Conservation (phyloP, 53 echinoderm and acorn worm genomes). For the Echinometra lucunter region DNA sequence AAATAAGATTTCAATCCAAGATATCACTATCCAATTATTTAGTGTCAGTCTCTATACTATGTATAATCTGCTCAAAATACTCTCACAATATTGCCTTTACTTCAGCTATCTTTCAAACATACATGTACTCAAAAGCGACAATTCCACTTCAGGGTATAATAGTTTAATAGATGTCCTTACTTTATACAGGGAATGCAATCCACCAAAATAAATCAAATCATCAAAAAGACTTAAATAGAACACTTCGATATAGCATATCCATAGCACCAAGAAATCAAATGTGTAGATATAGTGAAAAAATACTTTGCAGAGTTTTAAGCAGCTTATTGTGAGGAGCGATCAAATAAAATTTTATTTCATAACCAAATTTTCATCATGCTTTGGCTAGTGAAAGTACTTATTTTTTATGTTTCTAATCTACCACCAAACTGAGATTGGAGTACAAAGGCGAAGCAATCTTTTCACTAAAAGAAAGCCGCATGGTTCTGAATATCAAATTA, state of each 20-base stretch:
- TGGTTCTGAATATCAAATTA: background rate
- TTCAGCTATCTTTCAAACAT: background rate
- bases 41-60: background rate
- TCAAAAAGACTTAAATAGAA: background rate
- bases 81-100: background rate
- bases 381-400: background rate
- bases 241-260: background rate
- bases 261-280: background rate
- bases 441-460: background rate
- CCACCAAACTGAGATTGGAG: background rate
- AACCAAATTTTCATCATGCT: background rate
- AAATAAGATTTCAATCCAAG: background rate
- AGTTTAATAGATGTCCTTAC: background rate
- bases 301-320: background rate
- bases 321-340: background rate
- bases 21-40: background rate
- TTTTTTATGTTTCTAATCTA: background rate
- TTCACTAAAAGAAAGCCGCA: background rate
- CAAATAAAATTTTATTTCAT: background rate
- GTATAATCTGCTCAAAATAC: background rate
- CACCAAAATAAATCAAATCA: background rate
- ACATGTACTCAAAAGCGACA: background rate
- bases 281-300: background rate
- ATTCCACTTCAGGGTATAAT: background rate
- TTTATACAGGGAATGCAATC: background rate